Conservation (phyloP, 1,140 invertebrate species). For the Drosophila sp. region DNA sequence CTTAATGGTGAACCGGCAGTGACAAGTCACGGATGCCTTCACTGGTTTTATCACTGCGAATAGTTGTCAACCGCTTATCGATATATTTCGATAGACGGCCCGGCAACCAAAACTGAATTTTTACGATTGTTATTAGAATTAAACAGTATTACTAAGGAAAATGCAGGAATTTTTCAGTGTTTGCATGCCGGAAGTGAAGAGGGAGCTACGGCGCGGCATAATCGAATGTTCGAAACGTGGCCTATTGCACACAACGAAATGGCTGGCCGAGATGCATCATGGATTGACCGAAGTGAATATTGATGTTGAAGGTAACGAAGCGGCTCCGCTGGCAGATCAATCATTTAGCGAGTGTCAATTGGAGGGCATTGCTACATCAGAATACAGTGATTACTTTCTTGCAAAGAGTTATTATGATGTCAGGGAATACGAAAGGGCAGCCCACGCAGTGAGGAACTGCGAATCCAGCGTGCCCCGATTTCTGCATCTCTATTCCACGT, state of each 20-base stretch:
- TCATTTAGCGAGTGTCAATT: conserved; percentile 66
- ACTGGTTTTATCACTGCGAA: not conserved
- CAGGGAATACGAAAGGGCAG: conserved; percentile 95
- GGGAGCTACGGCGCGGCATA: conserved; percentile 70
- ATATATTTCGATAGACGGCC: conserved; percentile 28
- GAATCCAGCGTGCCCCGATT: conserved; percentile 88
- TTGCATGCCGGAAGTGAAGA: conserved; percentile 70
- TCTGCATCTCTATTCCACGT: conserved; percentile 92
- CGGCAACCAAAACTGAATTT: conserved; percentile 54
- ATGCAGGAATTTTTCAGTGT: conserved; percentile 74
- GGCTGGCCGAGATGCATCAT: conserved; percentile 93
- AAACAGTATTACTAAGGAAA: not conserved
- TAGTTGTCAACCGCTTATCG: conserved; percentile 5
- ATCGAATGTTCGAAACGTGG: conserved; percentile 81
- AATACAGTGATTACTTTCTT: conserved; percentile 90
- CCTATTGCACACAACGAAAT: conserved; percentile 86
- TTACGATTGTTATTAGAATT: not conserved
- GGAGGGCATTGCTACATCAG: conserved; percentile 83
- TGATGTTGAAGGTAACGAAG: conserved; percentile 80
- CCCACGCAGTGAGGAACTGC: conserved; percentile 91
- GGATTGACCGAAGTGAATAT: conserved; percentile 88
- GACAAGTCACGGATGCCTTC: not conserved
- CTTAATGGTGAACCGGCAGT: not conserved
- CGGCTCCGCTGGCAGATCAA: conserved; percentile 21
- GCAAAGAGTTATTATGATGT: conserved; percentile 96